These are phyloP conservation scores for Scrobipalpa atriplicella DNA, from an alignment of 2,888 invertebrate species.

Conservation along the genomic window DNA sequence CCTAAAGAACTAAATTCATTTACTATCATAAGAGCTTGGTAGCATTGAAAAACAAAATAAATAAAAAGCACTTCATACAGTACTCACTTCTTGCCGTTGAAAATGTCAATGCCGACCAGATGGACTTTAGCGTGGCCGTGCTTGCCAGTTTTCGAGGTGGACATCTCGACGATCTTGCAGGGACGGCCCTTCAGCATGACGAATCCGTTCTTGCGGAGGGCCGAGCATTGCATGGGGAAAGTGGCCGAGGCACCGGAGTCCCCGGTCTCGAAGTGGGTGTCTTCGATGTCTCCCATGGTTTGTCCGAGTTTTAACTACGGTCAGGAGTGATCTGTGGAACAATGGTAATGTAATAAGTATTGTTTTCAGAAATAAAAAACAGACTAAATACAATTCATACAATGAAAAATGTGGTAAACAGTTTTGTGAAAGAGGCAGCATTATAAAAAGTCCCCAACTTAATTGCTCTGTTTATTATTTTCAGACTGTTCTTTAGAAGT, in stretches of 20 bases:
- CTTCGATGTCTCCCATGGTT: constrained; percentile 94
- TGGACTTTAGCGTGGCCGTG: constrained; percentile 99
- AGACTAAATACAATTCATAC: no score
- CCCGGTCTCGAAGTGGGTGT: constrained; percentile 96
- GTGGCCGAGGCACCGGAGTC: constrained; percentile 98
- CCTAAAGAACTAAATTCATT: no score
- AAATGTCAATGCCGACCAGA: constrained; percentile 97
- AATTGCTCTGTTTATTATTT: no score
- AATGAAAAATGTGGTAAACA: no score
- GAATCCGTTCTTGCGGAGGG: constrained; percentile 99
- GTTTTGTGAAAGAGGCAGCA: no score
- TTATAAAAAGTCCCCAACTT: no score
- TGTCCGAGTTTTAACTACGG: constrained; percentile 64
- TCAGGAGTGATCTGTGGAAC: constrained; percentile 70
- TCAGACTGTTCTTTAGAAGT: no score
- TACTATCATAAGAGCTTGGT: not conserved
- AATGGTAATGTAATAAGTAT: not conserved
- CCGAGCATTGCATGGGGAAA: constrained; percentile 99
- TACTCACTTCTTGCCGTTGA: constrained; percentile 87
- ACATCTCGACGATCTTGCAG: constrained; percentile 99
- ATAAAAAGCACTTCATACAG: not conserved
- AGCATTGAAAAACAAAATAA: not conserved
- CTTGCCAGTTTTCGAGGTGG: constrained; percentile 99
- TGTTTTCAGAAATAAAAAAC: not conserved
- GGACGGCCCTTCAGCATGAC: constrained; percentile 99